Base-by-base conservation (phyloP, 2,888 invertebrate species). In the Ormyrus nitidulus region DNA sequence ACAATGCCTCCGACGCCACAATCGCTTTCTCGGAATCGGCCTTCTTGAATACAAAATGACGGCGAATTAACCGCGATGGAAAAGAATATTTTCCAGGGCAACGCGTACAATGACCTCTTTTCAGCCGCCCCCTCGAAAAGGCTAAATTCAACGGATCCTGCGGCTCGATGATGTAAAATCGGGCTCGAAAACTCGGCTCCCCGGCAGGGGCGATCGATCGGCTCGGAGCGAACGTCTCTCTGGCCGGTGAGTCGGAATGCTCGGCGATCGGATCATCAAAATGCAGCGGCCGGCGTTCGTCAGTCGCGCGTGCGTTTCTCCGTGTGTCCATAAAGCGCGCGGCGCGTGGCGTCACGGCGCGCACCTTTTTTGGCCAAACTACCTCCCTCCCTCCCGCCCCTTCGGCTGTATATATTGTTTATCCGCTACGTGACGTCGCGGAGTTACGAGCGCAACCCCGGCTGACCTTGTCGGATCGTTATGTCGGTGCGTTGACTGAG, bases 321-420 rank as follows among this genome's bases (percentile, higher is more conserved):
- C 34, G 34, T 34, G 34, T 64, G 62, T 68, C 69, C 79, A 69
- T 79, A 79, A 79, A 74, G 74, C 72, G 58, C 65, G 59, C 54
- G 69, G 46, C 66, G 68, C 77, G 65, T 81, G 86, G 86, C 88
- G 88, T 88, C 88, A 87, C 84, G 83, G 82, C 83, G 83, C 85
- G 84, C 76, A 74, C 88, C 88, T 86, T 87, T 88, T 88, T 88
- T 85, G 86, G 87, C 76, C 75, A 75, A 11, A n/a, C 77, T 51
- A 51, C 58, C 8, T 74, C 62, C 58, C 68, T 54, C 49, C 13
- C 53, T n/a, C 13, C 62, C 11, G 13, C 48, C 19, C 10, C 6
- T 13, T n/a, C n/a, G 51, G 34, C 34, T 54, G 34, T n/a, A 11
- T 5, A 9, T 54, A 64, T 62, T 46, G 34, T 61, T 56, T 44